Evolutionary conservation across 2,797 vertebrate genomes (phyloP).

Genomic region (Rhadinocentrus ornatus): DNA sequence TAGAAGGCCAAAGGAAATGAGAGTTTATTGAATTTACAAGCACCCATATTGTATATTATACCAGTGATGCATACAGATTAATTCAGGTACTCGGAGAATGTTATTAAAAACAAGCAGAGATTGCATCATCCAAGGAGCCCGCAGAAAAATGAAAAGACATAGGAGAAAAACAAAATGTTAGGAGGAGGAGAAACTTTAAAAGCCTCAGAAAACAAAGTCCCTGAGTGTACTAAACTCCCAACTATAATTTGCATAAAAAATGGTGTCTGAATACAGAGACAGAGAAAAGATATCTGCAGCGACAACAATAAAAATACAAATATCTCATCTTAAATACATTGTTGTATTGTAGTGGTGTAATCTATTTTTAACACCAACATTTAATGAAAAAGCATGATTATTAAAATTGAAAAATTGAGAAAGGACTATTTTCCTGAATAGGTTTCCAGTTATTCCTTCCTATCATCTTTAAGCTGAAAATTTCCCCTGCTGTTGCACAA

Average conservation of each 20-base stretch:
- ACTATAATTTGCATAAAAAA: no score
- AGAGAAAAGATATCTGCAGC: neutral
- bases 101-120: constrained; percentile 34
- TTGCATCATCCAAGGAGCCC: constrained; percentile 34
- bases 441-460: no score
- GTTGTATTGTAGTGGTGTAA: no score
- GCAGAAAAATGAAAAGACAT: neutral
- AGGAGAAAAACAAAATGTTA: constrained; percentile 26
- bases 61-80: constrained; percentile 13
- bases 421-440: no score
- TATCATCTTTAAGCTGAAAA: no score
- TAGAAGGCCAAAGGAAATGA: constrained; percentile 39
- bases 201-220: neutral
- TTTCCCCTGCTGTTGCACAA: no score
- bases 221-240: neutral
- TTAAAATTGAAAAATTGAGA: no score
- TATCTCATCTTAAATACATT: neutral
- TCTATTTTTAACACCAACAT: no score
- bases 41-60: neutral
- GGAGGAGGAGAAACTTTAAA: neutral
- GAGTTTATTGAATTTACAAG: constrained; percentile 49
- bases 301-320: neutral
- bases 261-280: neutral
- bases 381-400: no score
- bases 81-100: constrained; percentile 28